A percentile compares a stretch with the other conserved stretches of the same genome.
Evolutionary conservation across 2,888 invertebrate genomes (phyloP).

Genomic region (Gymnoscelis rufifasciata): DNA sequence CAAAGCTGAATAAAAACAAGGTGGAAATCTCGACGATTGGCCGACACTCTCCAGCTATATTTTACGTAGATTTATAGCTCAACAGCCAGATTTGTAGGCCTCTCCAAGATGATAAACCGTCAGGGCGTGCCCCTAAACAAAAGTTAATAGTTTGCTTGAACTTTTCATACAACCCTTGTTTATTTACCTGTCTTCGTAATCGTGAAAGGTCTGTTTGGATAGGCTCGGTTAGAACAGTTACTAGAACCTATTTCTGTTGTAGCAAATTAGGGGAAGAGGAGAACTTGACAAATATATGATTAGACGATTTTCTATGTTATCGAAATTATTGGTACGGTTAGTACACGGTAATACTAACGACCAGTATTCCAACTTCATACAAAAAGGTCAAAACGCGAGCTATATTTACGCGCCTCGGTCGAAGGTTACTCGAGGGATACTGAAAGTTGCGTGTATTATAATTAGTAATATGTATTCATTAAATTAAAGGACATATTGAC

Average conservation of each 20-base stretch:
- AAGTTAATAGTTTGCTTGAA: constrained; percentile 41
- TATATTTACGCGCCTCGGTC: too few relatives aligned
- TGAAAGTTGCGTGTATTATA: too few relatives aligned
- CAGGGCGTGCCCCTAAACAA: constrained; percentile 35
- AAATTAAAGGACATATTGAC: too few relatives aligned
- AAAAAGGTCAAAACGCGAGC: too few relatives aligned
- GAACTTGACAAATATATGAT: neutral
- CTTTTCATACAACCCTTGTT: constrained; percentile 9
- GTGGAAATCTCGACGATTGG: constrained; percentile 25
- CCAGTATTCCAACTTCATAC: too few relatives aligned
- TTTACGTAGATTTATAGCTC: constrained; percentile 39
- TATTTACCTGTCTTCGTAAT: constrained; percentile 1
- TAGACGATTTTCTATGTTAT: too few relatives aligned
- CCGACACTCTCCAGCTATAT: constrained; percentile 25
- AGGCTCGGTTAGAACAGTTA: neutral
- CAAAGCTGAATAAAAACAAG: constrained; percentile 14
- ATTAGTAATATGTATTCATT: too few relatives aligned
- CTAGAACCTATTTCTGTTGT: too few relatives aligned
- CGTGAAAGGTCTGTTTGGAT: neutral
- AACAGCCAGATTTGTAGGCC: constrained; percentile 41
- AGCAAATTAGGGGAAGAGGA: neutral
- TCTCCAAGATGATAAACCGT: constrained; percentile 42
- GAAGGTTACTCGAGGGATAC: too few relatives aligned
- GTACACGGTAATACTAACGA: too few relatives aligned
- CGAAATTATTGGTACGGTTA: too few relatives aligned